phyloP scores from a whole-genome alignment of 2,113 vertebrate species.

The Sylvietta virens region DNA sequence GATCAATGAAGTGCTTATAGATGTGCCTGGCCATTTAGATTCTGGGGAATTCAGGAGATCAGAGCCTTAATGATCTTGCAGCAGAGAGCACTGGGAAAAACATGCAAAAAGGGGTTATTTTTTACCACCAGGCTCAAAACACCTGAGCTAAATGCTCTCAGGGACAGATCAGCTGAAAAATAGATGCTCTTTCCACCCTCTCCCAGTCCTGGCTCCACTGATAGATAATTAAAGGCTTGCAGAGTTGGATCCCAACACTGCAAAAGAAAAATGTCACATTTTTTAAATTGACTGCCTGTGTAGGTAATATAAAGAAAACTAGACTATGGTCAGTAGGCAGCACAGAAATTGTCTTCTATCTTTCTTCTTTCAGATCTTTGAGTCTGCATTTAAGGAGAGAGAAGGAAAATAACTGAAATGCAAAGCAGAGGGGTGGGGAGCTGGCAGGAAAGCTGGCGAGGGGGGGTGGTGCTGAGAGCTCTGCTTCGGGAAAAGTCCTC shows the following conservation, averaged over 20 bases:
- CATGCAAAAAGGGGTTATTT: not conserved
- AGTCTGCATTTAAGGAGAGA: not conserved
- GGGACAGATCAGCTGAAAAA: not conserved
- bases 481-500: conserved; percentile 24
- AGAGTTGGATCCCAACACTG: not conserved
- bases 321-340: not conserved
- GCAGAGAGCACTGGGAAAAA: not conserved
- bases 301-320: not conserved
- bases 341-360: not conserved
- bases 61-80: not conserved
- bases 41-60: not conserved
- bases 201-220: not conserved
- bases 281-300: not conserved
- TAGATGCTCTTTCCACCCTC: not conserved
- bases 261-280: not conserved
- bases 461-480: not conserved
- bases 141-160: not conserved
- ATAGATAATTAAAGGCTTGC: conserved; percentile 1
- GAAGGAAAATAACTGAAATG: conserved; percentile 21
- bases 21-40: not conserved
- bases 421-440: not conserved
- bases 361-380: not conserved
- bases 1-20: not conserved
- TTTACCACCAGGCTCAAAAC: not conserved
- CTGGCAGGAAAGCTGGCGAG: not conserved